Conservation (phyloP, 2,888 invertebrate species). For the Coenonympha glycerion region DNA sequence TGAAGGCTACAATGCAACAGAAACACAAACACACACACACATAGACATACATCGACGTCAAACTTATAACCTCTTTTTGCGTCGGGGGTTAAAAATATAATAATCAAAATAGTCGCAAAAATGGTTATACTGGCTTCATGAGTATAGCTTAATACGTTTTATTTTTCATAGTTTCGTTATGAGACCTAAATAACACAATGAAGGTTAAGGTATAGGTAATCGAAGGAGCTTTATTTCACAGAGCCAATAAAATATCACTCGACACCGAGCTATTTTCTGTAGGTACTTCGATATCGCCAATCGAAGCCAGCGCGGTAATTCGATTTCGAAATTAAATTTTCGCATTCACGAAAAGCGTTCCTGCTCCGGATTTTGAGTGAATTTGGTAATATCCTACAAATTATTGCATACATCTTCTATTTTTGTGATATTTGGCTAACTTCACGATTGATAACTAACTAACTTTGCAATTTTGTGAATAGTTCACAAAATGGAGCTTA, state of each 20-base stretch:
- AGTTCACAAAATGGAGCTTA: too few species aligned
- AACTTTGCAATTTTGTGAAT: too few species aligned
- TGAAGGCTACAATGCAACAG: too few species aligned
- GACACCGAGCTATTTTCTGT: slow-evolving; percentile 28
- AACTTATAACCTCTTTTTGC: too few species aligned
- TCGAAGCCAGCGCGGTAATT: slow-evolving; percentile 35
- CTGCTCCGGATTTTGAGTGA: slow-evolving; percentile 36
- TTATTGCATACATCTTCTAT: slow-evolving; percentile 29
- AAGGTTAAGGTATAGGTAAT: neutral
- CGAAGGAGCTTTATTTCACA: neutral
- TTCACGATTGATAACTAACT: neutral
- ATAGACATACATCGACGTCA: neutral
- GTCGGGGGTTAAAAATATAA: too few species aligned
- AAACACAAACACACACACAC: too few species aligned
- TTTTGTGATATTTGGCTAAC: slow-evolving; percentile 6
- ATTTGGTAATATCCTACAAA: slow-evolving; percentile 36
- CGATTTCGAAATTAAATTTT: slow-evolving; percentile 49
- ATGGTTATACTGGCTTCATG: too few species aligned
- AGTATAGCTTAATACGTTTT: too few species aligned
- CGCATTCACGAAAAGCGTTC: slow-evolving; percentile 34
- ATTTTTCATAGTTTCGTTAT: neutral
- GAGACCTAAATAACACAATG: neutral
- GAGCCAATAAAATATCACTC: slow-evolving; percentile 1
- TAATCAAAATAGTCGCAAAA: too few species aligned
- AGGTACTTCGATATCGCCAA: slow-evolving; percentile 32